Evolutionary conservation across 2,113 vertebrate genomes (phyloP), one percentile per base, ranked within the genome.

Genomic region (Otocyon megalotis): DNA sequence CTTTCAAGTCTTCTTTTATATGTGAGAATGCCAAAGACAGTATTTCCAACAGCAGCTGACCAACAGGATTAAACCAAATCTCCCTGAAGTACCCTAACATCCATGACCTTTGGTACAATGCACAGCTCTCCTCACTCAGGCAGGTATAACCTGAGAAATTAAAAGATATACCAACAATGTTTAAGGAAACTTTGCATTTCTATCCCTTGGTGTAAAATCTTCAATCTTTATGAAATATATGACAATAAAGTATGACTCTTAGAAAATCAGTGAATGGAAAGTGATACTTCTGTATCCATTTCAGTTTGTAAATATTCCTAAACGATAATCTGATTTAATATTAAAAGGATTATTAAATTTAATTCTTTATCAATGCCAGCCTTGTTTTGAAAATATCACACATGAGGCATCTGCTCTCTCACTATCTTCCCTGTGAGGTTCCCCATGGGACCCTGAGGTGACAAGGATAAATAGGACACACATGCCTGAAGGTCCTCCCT

Each of bases 401-500:
- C 10, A 12, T 8, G 5, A 20, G 22, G 30, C 19, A 3, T 35
- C 58, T 22, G 8, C n/a, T 62, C 76, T 2, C 1, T 90, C n/a
- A 15, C 43, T 54, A 5, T 37, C 56, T 22, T 1, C 22, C 2
- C 48, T 3, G 14, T 12, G 15, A 16, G 32, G 56, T 22, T 28
- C 50, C 71, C 15, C 19, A 3, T 2, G 12, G 6, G 4, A 22
- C 20, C 30, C 0, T 0, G 7, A 12, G 35, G 19, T 86, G 56
- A 7, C 1, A 0, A 9, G 50, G 30, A 5, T 1, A 2, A 6
- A 28, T 2, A 53, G 28, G n/a, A 3, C 56, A 53, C 35, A 0
- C 1, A 5, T 0, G 16, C n/a, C 15, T 9, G 0, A 17, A 1
- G 4, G 32, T 0, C 0, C 26, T 71, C 0, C 67, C 69, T 1